Evolutionary conservation across 1,140 invertebrate genomes (phyloP).

Genomic region (Mycetomoellerius zeteki): DNA sequence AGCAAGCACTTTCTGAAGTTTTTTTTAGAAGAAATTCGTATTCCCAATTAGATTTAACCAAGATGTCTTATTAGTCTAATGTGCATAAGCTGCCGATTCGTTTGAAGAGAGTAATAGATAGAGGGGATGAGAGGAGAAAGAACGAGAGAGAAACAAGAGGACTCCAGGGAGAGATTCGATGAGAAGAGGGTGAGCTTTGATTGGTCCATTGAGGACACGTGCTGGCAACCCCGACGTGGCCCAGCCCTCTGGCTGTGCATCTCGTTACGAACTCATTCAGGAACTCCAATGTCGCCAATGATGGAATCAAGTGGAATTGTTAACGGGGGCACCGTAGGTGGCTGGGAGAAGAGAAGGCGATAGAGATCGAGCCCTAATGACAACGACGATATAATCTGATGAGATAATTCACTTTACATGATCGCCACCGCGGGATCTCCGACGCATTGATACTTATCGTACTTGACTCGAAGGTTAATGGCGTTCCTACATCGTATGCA

Average conservation of each 20-base stretch:
- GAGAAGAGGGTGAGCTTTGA: conserved; percentile 83
- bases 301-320: conserved; percentile 86
- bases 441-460: conserved; percentile 10
- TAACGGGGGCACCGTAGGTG: conserved; percentile 78
- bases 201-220: conserved; percentile 86
- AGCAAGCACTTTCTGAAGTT: background rate
- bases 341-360: conserved; percentile 70
- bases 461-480: conserved; percentile 20
- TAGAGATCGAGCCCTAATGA: conserved; percentile 75
- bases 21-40: background rate
- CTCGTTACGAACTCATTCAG: conserved; percentile 86
- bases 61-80: conserved; percentile 76
- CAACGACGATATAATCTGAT: conserved; percentile 76
- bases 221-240: conserved; percentile 78
- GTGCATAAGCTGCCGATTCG: conserved; percentile 51
- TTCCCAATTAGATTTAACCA: conserved; percentile 44
- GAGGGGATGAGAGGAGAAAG: conserved; percentile 34
- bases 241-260: conserved; percentile 83
- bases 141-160: conserved; percentile 50
- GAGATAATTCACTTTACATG: conserved; percentile 73
- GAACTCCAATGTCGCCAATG: conserved; percentile 77
- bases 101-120: conserved; percentile 44
- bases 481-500: background rate
- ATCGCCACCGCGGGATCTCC: conserved; percentile 55
- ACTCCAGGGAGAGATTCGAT: conserved; percentile 62